These are phyloP conservation scores for Lethocerus indicus DNA, from an alignment of 1,140 invertebrate genomes.

Conservation along the genomic window DNA sequence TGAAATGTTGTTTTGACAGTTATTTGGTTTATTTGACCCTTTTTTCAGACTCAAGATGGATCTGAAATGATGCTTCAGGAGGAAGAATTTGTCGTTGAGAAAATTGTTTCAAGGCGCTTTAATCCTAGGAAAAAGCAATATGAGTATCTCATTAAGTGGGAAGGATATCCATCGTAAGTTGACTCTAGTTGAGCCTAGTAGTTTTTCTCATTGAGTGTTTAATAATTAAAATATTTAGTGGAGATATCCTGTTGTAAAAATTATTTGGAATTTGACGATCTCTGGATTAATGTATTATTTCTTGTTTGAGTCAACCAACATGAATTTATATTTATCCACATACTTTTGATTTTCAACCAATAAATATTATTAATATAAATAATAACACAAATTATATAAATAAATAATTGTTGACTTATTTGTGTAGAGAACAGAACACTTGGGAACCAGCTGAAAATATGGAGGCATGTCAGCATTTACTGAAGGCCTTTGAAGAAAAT, in stretches of 20 bases:
- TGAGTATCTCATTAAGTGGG: conserved; percentile 70
- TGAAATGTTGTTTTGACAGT: not conserved
- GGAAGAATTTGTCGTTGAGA: conserved; percentile 50
- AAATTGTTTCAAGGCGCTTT: conserved; percentile 61
- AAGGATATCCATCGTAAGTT: conserved; percentile 53
- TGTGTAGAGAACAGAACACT: conserved; percentile 47
- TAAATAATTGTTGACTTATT: too few species aligned
- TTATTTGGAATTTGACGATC: too few species aligned
- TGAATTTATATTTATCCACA: too few species aligned
- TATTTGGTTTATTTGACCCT: not conserved
- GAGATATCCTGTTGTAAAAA: too few species aligned
- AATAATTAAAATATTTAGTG: too few species aligned
- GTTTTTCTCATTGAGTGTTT: too few species aligned
- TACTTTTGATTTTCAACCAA: not conserved
- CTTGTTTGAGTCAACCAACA: too few species aligned
- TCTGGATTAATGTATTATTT: too few species aligned
- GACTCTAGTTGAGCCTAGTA: too few species aligned
- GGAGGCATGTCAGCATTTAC: conserved; percentile 47
- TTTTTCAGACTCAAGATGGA: conserved; percentile 1
- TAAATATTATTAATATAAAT: too few species aligned
- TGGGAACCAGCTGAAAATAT: conserved; percentile 63
- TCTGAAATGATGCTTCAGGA: conserved; percentile 15
- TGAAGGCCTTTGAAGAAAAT: conserved; percentile 65
- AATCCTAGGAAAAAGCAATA: conserved; percentile 57
- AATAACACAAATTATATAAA: too few species aligned